Base-by-base conservation (phyloP, 2,888 invertebrate genomes). In the Drosophila ustulata region DNA sequence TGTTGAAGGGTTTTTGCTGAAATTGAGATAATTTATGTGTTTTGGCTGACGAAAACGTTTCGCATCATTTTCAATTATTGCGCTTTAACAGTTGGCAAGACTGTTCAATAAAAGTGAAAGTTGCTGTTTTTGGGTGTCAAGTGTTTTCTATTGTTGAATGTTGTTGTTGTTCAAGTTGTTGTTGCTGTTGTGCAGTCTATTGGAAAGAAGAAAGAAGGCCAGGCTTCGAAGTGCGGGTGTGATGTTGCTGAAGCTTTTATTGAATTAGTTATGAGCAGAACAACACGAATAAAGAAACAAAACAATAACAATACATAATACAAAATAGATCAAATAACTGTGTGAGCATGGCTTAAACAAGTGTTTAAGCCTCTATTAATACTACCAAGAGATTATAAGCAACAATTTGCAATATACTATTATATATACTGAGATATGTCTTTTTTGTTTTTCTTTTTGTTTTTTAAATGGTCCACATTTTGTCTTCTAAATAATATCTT, bases 201-300 rank as follows among this genome's bases (percentile, higher is more conserved):
- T 50, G 23, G 18, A 55, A 50, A 57, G 4, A n/a, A n/a, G n/a
- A 51, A 50, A 55, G 62, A 62, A 55, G 43, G 55, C 52, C 55
- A 59, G 43, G 57, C 57, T 30, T 70, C 61, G 37, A 46, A 49
- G 73, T 73, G 76, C 76, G 45, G 78, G 58, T 58, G 74, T 77
- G 67, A 59, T 72, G 52, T 77, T 77, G 8, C 67, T 77, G 9
- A 73, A 73, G 73, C 73, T 75, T 73, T 73, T 73, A 73, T 73
- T 73, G 26, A 41, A 65, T 75, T 41, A 56, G 59, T 75, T 69
- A 37, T 37, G 63, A 75, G 46, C 28, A 45, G 64, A 63, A 63
- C 6, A 69, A 64, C 47, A 58, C 58, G 37, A 45, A 34, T 26
- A 28, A n/a, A 37, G 41, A n/a, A 46, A 45, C 13, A 62, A 46